Base-by-base conservation (phyloP, 2,888 invertebrate species). In the Bimastos eiseni region DNA sequence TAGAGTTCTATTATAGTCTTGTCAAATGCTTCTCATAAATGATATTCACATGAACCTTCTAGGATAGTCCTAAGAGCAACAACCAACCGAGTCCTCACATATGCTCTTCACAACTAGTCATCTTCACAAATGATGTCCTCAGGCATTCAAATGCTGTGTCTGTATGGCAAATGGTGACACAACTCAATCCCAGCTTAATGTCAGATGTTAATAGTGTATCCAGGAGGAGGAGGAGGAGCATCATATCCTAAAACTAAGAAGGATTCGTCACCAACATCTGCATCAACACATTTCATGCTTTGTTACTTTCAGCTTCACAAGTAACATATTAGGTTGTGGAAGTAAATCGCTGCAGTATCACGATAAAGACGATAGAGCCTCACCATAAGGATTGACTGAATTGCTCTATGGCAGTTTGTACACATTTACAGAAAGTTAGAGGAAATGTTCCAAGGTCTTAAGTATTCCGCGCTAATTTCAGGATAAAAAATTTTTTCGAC, bases 161-260 rank as follows among this genome's bases (percentile, higher is more conserved):
- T 70, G 5, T 70, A n/a, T 49, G 49, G 24, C 70, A 70, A 70
- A n/a, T 49, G 49, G 24, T 49, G 70, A 70, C 8, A n/a, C 70
- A 70, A 70, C 70, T 70, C n/a, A 70, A n/a, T 70, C 70, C 70
- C 70, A 70, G 70, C 70, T 70, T 70, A 70, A 70, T 70, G 70
- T 70, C 70, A 70, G 2, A 3, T 70, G 70, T n/a, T n/a, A n/a
- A 30, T 70, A n/a, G 70, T n/a, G 70, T n/a, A 70, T 30, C 30
- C n/a, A n/a, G 70, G 30, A 8, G 70, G 70, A n/a, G n/a, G n/a
- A n/a, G n/a, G n/a, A n/a, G n/a, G n/a, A n/a, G n/a, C n/a, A 1
- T 70, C n/a, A n/a, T 70, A n/a, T 30, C 30, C 30, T 70, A n/a
- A n/a, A n/a, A n/a, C 70, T 70, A 70, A 70, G 70, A 70, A n/a